Conservation (phyloP, 2,888 invertebrate species). For the Horisme vitalbata region DNA sequence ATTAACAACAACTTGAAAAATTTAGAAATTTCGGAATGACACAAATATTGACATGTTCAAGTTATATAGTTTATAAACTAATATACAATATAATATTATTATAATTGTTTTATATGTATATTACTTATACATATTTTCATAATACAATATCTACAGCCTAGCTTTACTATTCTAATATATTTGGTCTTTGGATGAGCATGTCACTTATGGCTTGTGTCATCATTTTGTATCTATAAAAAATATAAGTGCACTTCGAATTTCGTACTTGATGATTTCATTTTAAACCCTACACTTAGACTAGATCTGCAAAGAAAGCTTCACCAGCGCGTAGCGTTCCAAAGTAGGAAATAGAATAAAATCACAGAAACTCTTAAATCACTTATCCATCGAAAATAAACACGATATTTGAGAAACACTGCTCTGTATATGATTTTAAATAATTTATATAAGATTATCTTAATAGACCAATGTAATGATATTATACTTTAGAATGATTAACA, state of each 20-base stretch:
- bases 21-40: slow-evolving; percentile 57
- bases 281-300: slow-evolving; percentile 72
- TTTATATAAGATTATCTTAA: slow-evolving; percentile 39
- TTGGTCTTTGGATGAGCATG: slow-evolving; percentile 82
- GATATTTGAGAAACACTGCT: slow-evolving; percentile 80
- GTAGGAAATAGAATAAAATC: slow-evolving; percentile 60
- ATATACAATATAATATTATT: slow-evolving; percentile 34
- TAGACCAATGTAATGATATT: slow-evolving; percentile 33
- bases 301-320: slow-evolving; percentile 61
- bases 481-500: slow-evolving; percentile 23
- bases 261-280: slow-evolving; percentile 61
- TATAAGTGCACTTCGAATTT: slow-evolving; percentile 79
- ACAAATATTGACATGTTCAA: slow-evolving; percentile 52
- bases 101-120: slow-evolving; percentile 50
- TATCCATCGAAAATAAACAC: slow-evolving; percentile 52
- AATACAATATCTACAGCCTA: slow-evolving; percentile 71
- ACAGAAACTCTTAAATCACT: slow-evolving; percentile 61
- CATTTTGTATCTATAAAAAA: slow-evolving; percentile 69
- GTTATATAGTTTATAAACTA: slow-evolving; percentile 41
- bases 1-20: slow-evolving; percentile 33
- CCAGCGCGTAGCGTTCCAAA: slow-evolving; percentile 35
- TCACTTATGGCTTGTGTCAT: slow-evolving; percentile 78
- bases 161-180: slow-evolving; percentile 75
- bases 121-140: slow-evolving; percentile 61
- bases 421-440: slow-evolving; percentile 45